Base-by-base conservation (phyloP, 1,140 invertebrate species). In the Paracyclopina nana region DNA sequence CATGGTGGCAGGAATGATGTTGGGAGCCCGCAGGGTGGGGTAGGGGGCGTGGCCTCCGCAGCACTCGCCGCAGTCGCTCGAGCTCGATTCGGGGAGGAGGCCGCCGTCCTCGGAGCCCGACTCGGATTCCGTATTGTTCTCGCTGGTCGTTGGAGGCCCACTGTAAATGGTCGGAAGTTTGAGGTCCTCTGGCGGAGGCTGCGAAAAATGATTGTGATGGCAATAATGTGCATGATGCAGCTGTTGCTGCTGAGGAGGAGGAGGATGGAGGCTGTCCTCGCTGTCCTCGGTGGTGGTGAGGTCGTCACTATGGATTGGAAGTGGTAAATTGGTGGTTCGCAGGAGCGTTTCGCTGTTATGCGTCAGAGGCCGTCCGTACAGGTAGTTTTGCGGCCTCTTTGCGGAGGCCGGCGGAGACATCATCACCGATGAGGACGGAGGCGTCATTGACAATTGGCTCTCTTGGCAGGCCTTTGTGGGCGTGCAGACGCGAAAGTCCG, bases 141-240 rank as follows among this genome's bases (percentile, higher is more conserved):
- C n/a, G 34, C 34, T 38, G 34, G 20, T 38, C n/a, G 34, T 38
- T 38, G 5, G 34, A 38, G 20, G 14, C n/a, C 2, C 20, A n/a
- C 8, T 20, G 34, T 5, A 38, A 38, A 38, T 38, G 2, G 34
- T n/a, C n/a, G 34, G 34, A 2, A 38, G 8, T 16, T 20, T 20
- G 20, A 38, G n/a, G 34, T 38, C 34, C 34, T 38, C n/a, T 38
- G 14, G 34, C n/a, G n/a, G n/a, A n/a, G n/a, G n/a, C n/a, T n/a
- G n/a, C n/a, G n/a, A n/a, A 20, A 38, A 38, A 20, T 38, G 34
- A 38, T 38, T n/a, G 20, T 38, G 34, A 38, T 38, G 34, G 34
- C n/a, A n/a, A 38, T 38, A 38, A 8, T 38, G 34, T 2, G 34
- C 34, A 8, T 38, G 34, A 9, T 38, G 34, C n/a, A n/a, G n/a